phyloP scores from a whole-genome alignment of 2,113 vertebrate species.

The Eira barbara region DNA sequence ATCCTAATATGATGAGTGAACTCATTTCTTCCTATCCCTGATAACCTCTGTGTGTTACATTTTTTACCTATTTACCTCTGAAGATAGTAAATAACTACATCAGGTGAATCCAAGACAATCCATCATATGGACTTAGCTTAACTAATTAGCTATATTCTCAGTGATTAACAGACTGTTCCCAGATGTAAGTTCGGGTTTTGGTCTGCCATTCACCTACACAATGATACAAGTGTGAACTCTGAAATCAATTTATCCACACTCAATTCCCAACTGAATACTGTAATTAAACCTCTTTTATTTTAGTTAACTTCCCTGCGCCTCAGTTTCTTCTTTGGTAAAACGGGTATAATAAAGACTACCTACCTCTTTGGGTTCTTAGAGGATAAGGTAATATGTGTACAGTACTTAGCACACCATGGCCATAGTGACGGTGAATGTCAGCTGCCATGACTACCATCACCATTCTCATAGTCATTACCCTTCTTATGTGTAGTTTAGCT shows the following conservation, averaged over 20 bases:
- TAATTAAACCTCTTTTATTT: background rate
- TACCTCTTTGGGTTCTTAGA: background rate
- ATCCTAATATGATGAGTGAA: background rate
- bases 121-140: background rate
- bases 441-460: background rate
- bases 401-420: background rate
- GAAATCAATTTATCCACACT: background rate
- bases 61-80: background rate
- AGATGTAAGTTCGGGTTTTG: background rate
- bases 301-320: background rate
- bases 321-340: background rate
- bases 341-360: background rate
- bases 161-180: background rate
- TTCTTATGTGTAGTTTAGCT: background rate
- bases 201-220: background rate
- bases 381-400: background rate
- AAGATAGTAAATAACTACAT: background rate
- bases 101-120: background rate
- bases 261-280: background rate
- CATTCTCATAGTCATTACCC: no score
- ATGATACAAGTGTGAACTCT: no score
- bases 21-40: background rate
- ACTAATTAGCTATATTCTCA: background rate
- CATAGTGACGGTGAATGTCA: background rate
- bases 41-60: background rate